Percentiles rank a stretch among this genome's conserved stretches.
phyloP scores from a whole-genome alignment of 2,797 vertebrate species.

The Phyllotis vaccarum region DNA sequence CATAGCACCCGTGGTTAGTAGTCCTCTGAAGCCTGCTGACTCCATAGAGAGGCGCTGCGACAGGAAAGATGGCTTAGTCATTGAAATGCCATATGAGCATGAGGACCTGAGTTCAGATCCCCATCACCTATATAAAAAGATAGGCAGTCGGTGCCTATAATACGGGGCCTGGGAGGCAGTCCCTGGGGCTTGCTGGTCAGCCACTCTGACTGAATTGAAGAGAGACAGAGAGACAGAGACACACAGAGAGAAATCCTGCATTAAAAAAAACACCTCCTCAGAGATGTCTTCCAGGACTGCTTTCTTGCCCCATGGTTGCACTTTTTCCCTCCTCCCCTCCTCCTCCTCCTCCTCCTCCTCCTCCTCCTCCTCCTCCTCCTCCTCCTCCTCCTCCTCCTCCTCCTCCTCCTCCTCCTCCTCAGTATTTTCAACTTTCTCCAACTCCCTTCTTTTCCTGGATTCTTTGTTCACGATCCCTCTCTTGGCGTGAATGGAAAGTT shows the following conservation, averaged over 20 bases:
- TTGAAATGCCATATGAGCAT: background rate
- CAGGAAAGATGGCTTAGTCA: background rate
- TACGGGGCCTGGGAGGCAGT: background rate
- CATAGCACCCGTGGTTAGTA: background rate
- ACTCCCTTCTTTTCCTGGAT: background rate
- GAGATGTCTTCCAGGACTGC: background rate
- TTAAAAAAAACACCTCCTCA: slow-evolving; percentile 8
- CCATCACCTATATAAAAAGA: background rate
- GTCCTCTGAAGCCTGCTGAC: background rate
- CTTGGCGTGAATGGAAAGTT: background rate
- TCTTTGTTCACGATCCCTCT: background rate
- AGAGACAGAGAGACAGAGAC: background rate
- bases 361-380: background rate
- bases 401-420: background rate
- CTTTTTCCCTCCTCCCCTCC: no score
- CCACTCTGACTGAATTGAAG: background rate
- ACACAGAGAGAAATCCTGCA: no score
- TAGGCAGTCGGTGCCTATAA: background rate
- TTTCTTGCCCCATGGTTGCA: no score
- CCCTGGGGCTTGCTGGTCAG: background rate
- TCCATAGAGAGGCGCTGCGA: background rate
- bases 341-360: background rate
- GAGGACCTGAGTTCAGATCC: background rate
- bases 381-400: no score
- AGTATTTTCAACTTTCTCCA: slow-evolving; percentile 46